These are phyloP conservation scores for Scolanthus callimorphus DNA, from an alignment of 92 coral and sea anemone species.

Conservation along the genomic window DNA sequence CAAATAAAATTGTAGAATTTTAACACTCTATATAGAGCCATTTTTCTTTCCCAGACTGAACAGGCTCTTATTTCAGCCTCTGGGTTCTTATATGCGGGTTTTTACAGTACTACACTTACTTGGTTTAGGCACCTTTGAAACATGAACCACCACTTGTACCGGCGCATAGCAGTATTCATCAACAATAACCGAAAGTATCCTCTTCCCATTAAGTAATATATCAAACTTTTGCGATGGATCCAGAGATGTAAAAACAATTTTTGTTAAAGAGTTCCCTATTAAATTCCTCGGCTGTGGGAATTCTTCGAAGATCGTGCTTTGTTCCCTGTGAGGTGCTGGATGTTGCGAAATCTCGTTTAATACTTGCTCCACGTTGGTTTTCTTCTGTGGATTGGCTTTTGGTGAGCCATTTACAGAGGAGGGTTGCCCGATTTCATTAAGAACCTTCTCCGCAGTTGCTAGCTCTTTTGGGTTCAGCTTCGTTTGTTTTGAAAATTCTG, in stretches of 20 bases:
- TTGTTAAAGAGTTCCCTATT: conserved; percentile 10
- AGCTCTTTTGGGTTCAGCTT: no score
- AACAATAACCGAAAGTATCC: conserved; percentile 12
- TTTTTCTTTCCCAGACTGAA: no score
- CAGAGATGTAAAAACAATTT: conserved; percentile 19
- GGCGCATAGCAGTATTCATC: background rate
- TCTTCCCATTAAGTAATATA: conserved; percentile 11
- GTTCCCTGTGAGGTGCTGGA: background rate
- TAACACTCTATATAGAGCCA: no score
- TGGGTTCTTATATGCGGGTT: no score
- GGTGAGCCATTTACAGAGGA: background rate
- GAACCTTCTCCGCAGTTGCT: background rate
- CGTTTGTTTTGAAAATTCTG: no score
- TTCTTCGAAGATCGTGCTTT: conserved; percentile 1
- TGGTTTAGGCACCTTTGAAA: conserved; percentile 14
- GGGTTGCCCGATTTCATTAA: background rate
- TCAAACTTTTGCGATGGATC: conserved; percentile 17
- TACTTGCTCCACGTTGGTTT: conserved; percentile 22
- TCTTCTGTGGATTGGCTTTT: conserved; percentile 2
- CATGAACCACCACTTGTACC: background rate
- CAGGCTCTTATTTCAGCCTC: no score
- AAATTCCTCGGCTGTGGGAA: conserved; percentile 23
- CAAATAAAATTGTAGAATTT: no score
- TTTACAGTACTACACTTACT: no score
- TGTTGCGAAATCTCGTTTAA: conserved; percentile 17